These are phyloP conservation scores for Perizoma affinitatum DNA, from an alignment of 2,888 invertebrate species.

Conservation along the genomic window DNA sequence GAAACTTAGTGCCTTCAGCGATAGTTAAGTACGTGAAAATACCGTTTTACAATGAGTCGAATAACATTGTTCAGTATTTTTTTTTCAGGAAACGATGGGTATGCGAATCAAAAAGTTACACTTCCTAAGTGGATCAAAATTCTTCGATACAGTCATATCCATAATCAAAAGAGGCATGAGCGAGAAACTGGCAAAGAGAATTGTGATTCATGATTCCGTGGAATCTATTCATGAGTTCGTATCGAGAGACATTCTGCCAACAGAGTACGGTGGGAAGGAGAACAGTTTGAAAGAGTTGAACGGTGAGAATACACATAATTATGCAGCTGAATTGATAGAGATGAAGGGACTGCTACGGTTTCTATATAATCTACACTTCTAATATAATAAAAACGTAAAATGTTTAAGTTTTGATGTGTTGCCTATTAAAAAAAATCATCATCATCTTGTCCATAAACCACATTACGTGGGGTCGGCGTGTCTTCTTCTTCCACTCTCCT, in stretches of 20 bases:
- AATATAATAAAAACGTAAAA: no score
- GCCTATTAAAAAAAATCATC: no score
- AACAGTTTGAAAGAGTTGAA: slow-evolving; percentile 38
- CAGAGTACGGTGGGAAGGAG: slow-evolving; percentile 49
- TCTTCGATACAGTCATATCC: slow-evolving; percentile 41
- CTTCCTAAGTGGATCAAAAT: slow-evolving; percentile 46
- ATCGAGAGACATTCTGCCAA: slow-evolving; percentile 45
- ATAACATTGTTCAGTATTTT: slow-evolving; percentile 2
- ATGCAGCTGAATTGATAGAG: neutral
- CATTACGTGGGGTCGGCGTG: no score
- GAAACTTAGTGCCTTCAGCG: no score
- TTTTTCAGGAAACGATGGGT: slow-evolving; percentile 47
- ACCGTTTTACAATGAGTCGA: no score
- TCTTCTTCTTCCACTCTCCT: no score
- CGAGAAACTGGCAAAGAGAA: slow-evolving; percentile 44
- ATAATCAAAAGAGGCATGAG: slow-evolving; percentile 45
- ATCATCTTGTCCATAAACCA: no score
- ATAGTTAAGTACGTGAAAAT: no score
- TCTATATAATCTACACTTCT: no score
- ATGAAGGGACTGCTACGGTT: no score
- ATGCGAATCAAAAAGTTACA: slow-evolving; percentile 46
- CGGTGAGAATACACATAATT: slow-evolving; percentile 38
- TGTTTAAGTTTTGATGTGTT: no score
- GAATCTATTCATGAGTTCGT: slow-evolving; percentile 45
- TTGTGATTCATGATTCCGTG: slow-evolving; percentile 42